phyloP scores from a whole-genome alignment of 2,797 vertebrate genomes.

The Takifugu ocellatus region DNA sequence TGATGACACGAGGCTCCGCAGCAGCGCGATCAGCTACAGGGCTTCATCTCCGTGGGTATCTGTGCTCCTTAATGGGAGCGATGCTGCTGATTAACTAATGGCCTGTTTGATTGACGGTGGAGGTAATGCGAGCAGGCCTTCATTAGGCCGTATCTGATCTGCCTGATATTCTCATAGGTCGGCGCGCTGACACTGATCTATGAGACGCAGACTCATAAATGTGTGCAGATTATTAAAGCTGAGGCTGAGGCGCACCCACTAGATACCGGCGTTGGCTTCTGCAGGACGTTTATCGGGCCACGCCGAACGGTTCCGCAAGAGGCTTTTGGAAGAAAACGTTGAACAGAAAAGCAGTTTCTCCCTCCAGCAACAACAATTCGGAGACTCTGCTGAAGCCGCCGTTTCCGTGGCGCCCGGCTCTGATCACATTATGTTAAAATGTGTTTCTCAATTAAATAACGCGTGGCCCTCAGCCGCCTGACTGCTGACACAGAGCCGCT shows the following conservation, averaged over 20 bases:
- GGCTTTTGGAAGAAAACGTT: too few species aligned
- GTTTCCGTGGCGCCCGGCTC: background rate
- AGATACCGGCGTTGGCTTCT: too few species aligned
- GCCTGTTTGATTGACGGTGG: slow-evolving; percentile 48
- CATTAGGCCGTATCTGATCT: slow-evolving; percentile 52
- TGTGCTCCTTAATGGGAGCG: slow-evolving; percentile 50
- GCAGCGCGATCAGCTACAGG: slow-evolving; percentile 5
- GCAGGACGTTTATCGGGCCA: too few species aligned
- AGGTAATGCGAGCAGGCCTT: slow-evolving; percentile 54
- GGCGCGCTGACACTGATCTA: slow-evolving; percentile 53
- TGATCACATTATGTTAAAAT: background rate
- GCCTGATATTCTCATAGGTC: slow-evolving; percentile 36
- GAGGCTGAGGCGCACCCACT: too few species aligned
- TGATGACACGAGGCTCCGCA: background rate
- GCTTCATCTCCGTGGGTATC: slow-evolving; percentile 30
- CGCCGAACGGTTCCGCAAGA: too few species aligned
- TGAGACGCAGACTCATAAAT: slow-evolving; percentile 44
- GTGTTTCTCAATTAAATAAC: background rate
- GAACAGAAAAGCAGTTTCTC: too few species aligned
- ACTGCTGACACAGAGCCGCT: background rate
- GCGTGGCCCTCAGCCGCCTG: background rate
- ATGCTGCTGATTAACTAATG: slow-evolving; percentile 46
- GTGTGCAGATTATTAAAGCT: slow-evolving; percentile 46
- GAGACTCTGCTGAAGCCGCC: background rate
- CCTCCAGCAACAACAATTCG: background rate